Base-by-base conservation (phyloP, 2,113 vertebrate genomes). In the Odontophorus gujanensis region DNA sequence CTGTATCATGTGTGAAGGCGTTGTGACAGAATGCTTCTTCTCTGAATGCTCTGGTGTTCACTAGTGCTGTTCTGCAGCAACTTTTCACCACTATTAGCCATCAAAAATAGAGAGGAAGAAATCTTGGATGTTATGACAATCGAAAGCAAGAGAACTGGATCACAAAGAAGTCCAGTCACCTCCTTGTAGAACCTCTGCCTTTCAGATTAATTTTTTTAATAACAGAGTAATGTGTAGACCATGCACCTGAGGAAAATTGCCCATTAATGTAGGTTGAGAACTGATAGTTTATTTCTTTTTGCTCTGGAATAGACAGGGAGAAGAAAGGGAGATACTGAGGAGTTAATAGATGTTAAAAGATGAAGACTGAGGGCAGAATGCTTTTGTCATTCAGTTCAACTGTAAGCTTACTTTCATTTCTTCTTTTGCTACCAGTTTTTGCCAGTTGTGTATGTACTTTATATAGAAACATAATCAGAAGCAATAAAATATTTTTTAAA, bases 401-500 rank as follows among this genome's bases (percentile, higher is more conserved):
- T 84, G 6, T 11, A 38, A 85, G 48, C 26, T 3, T 32, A 30
- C 82, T 88, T 85, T 91, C 6, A 55, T 83, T 85, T 89, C 43
- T 68, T 1, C 0, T 61, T 38, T 76, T 82, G 21, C 69, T 82
- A 67, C 16, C 21, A 24, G 30, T 67, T 45, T 38, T 21, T 55
- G 63, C 34, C 65, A 40, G 28, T 59, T 77, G 7, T 78, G 14
- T 91, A 47, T 89, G 59, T 79, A 81, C 4, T 15, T 34, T 62
- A 40, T 80, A 45, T 91, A 66, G 79, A 91, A 87, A 71, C 30
- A 58, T 2, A 63, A 51, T 50, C 36, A 63, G 81, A 92, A 96
- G 87, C 94, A 95, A 95, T 93, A 95, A 89, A 80, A 43, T 63
- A 87, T 38, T 83, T 96, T 94, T 81, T 1, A 40, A 82, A 74